Percentiles rank a stretch among this genome's conserved stretches.
These are phyloP conservation scores for Poeciliopsis infans DNA, from an alignment of 2,797 vertebrate genomes.

Conservation along the genomic window DNA sequence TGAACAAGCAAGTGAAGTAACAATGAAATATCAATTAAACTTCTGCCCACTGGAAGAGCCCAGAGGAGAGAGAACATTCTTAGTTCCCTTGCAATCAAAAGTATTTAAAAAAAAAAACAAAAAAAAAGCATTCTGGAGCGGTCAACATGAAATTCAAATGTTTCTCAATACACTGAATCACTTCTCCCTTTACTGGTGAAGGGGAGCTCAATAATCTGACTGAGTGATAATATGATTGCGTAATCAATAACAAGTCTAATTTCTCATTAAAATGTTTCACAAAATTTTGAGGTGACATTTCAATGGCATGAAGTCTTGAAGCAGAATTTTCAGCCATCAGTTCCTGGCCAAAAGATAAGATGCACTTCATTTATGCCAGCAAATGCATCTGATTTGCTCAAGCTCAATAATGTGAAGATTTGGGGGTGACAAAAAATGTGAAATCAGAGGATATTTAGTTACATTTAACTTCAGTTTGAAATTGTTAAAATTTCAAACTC, in stretches of 20 bases:
- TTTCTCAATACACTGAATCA: neutral
- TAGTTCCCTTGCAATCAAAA: neutral
- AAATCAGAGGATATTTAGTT: too few species aligned
- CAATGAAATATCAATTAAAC: neutral
- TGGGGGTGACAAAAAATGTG: neutral
- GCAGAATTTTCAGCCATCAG: neutral
- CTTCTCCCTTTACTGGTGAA: neutral
- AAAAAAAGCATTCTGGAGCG: neutral
- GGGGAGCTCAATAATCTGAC: neutral
- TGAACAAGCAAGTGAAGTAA: neutral
- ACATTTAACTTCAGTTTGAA: too few species aligned
- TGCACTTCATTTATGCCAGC: neutral
- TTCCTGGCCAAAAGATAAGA: neutral
- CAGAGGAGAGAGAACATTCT: neutral
- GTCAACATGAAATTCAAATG: neutral
- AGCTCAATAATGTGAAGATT: neutral
- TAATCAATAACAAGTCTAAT: neutral
- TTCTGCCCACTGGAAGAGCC: neutral
- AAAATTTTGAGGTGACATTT: neutral
- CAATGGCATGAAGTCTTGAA: neutral
- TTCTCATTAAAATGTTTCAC: neutral
- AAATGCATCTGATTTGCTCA: neutral
- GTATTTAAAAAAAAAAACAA: neutral
- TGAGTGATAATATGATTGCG: neutral
- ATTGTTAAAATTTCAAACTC: too few species aligned